Base-by-base conservation (phyloP, 2,888 invertebrate species). In the Orchestes rusci region DNA sequence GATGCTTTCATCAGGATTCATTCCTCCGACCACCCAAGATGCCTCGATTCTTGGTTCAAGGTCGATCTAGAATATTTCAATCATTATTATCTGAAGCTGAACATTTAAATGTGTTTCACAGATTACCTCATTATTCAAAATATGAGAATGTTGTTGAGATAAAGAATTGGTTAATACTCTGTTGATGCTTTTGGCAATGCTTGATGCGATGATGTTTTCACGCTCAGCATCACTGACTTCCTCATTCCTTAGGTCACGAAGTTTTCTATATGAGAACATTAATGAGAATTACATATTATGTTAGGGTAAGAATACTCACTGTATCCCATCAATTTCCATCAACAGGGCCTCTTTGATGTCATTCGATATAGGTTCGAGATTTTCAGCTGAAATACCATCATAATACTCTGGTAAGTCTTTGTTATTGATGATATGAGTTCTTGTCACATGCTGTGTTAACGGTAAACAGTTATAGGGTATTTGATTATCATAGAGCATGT, bases 1-100 rank as follows among this genome's bases (percentile, higher is more conserved):
- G 1, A 69, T 57, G 1, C 55, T 58, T 30, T 64, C 59, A 1
- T 80, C 73, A 1, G 80, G 74, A 48, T 77, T 65, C 53, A 84
- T 76, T 39, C 87, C 86, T 39, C 89, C 89, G 27, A 78, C 76
- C 60, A 76, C 76, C 94, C 94, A 95, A 66, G 85, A 88, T 17
- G 91, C 84, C 71, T 91, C 87, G 56, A 88, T 73, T 15, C 87
- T 73, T 3, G 93, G 86, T 50, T 84, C 75, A 58, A 77, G 72
- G 64, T 92, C 91, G 20, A 84, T 66, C 75, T 86, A 71, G 8
- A 38, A 28, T 19, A 16, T n/a, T 4, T 15, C 18, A 35, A 35
- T 4, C 38, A 30, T 20, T 20, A 8, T 18, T 17, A 15, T 23
- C 27, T 4, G 27, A 8, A 8, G 5, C 10, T 34, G 7, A 16